phyloP scores from a whole-genome alignment of 2,113 vertebrate species.

The Lota lota region DNA sequence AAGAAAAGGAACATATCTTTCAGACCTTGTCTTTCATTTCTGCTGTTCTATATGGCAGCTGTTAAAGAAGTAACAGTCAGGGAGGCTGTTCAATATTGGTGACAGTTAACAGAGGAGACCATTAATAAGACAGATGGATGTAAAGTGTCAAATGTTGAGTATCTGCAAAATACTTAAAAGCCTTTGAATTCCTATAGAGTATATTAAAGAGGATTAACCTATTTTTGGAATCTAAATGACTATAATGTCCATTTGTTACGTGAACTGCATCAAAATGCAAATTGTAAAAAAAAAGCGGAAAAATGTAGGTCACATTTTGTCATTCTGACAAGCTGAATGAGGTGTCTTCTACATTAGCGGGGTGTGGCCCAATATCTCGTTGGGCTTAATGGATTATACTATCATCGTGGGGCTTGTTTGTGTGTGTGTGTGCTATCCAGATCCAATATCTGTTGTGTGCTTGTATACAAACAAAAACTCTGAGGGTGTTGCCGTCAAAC shows the following conservation, averaged over 20 bases:
- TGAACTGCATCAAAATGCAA: slow-evolving; percentile 37
- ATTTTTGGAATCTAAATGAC: slow-evolving; percentile 39
- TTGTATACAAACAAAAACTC: no score
- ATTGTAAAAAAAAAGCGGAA: slow-evolving; percentile 19
- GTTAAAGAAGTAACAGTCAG: no score
- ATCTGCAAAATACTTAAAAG: slow-evolving; percentile 29
- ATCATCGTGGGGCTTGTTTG: slow-evolving; percentile 15
- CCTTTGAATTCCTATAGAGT: slow-evolving; percentile 55
- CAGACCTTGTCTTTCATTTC: no score
- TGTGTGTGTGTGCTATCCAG: not conserved
- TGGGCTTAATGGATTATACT: slow-evolving; percentile 44
- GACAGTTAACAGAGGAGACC: slow-evolving; percentile 28
- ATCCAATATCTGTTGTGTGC: no score
- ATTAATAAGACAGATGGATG: slow-evolving; percentile 46
- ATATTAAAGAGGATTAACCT: slow-evolving; percentile 60
- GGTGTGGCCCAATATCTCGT: slow-evolving; percentile 18
- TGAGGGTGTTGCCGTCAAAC: slow-evolving; percentile 34
- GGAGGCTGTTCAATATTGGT: slow-evolving; percentile 4
- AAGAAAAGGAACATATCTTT: no score
- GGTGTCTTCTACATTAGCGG: not conserved
- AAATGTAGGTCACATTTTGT: slow-evolving; percentile 46
- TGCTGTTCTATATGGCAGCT: no score
- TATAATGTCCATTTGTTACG: slow-evolving; percentile 3
- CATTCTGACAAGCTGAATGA: slow-evolving; percentile 1
- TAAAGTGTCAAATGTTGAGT: slow-evolving; percentile 33